These are phyloP conservation scores for Bubo bubo DNA, from an alignment of 2,113 vertebrate genomes.

Conservation along the genomic window DNA sequence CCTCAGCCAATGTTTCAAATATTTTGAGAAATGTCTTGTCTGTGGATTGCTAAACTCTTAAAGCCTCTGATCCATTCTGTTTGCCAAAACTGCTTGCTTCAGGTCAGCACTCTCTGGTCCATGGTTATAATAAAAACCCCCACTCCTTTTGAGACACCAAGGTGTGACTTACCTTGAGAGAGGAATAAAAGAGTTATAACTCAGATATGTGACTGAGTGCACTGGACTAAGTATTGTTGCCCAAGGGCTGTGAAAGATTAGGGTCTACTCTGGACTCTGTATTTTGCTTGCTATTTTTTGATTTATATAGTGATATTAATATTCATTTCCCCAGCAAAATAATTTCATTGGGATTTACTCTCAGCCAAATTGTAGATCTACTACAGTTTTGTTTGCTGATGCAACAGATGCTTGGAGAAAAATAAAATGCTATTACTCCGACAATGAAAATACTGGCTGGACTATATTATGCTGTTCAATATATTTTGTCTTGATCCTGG, in stretches of 20 bases:
- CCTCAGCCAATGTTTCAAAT: neutral
- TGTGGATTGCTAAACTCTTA: neutral
- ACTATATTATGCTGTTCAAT: neutral
- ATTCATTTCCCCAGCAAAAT: neutral
- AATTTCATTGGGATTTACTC: neutral
- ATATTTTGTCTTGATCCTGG: neutral
- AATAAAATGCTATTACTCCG: neutral
- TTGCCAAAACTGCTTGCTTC: neutral
- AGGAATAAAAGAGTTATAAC: neutral
- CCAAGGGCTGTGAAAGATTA: neutral
- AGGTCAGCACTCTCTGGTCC: neutral
- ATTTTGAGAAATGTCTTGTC: neutral
- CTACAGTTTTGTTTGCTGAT: neutral
- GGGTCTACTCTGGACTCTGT: neutral
- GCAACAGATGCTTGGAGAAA: neutral
- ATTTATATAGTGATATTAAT: neutral
- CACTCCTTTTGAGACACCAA: neutral
- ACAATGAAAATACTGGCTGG: neutral
- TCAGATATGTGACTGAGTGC: neutral
- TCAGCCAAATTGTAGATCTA: neutral
- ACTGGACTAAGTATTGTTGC: rapidly evolving
- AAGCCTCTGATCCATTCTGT: neutral
- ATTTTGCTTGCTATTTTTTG: neutral
- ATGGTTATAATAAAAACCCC: neutral
- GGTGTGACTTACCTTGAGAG: neutral